Percentiles rank a stretch among this genome's conserved stretches.
Evolutionary conservation across 2,888 invertebrate genomes (phyloP).

Genomic region (Clusia tigrina): DNA sequence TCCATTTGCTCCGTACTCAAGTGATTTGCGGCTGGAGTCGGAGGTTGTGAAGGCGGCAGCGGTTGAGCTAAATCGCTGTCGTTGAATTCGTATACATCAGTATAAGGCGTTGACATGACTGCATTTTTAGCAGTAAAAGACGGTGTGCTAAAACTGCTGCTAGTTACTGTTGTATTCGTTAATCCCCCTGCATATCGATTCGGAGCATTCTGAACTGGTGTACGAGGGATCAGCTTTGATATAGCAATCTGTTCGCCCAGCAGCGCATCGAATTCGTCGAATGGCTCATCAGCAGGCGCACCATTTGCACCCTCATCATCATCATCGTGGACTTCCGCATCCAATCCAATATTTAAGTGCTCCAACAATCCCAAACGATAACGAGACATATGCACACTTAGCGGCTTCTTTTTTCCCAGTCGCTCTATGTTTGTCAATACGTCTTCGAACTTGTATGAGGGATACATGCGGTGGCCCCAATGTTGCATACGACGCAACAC

Average conservation of each 20-base stretch:
- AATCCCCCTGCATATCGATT: slow-evolving; percentile 28
- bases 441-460: slow-evolving; percentile 88
- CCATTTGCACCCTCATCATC: slow-evolving; percentile 57
- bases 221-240: slow-evolving; percentile 62
- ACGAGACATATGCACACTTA: slow-evolving; percentile 76
- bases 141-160: slow-evolving; percentile 48
- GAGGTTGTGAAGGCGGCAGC: slow-evolving; percentile 50
- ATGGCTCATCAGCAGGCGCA: slow-evolving; percentile 61
- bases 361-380: slow-evolving; percentile 66
- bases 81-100: slow-evolving; percentile 31
- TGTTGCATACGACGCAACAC: slow-evolving; percentile 86
- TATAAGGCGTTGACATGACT: slow-evolving; percentile 54
- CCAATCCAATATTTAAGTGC: slow-evolving; percentile 55
- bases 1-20: slow-evolving; percentile 73
- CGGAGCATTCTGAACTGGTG: slow-evolving; percentile 45
- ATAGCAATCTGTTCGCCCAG: slow-evolving; percentile 72
- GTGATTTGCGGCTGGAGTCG: slow-evolving; percentile 42
- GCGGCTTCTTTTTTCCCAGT: slow-evolving; percentile 81
- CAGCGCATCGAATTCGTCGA: slow-evolving; percentile 73
- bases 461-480: slow-evolving; percentile 93
- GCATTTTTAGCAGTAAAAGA: slow-evolving; percentile 50
- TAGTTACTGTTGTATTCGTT: slow-evolving; percentile 33
- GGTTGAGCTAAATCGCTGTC: slow-evolving; percentile 56
- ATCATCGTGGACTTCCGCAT: slow-evolving; percentile 66
- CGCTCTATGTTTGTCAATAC: slow-evolving; percentile 80